phyloP scores from a whole-genome alignment of 2,797 vertebrate genomes.

The Oophaga sylvatica region DNA sequence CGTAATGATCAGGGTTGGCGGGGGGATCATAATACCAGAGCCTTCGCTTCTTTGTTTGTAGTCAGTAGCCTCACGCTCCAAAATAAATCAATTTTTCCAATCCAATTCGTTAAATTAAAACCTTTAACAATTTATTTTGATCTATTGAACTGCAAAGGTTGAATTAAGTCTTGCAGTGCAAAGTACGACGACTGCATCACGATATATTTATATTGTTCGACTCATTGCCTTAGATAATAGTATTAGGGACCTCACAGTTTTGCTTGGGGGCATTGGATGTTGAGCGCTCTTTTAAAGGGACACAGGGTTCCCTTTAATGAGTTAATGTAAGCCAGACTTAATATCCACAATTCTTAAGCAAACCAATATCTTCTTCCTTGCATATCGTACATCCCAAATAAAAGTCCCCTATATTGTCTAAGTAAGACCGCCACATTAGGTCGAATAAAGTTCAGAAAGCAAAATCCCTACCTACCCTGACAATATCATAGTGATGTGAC shows the following conservation, averaged over 20 bases:
- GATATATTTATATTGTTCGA: neutral
- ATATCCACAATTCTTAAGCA: neutral
- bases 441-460: neutral
- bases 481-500: too few species aligned
- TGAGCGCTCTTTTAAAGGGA: neutral
- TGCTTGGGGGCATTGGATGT: neutral
- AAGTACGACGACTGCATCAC: neutral
- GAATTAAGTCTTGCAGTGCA: neutral
- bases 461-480: neutral
- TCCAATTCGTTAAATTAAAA: constrained; percentile 13
- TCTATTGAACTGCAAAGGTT: constrained; percentile 19
- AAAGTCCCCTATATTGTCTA: neutral
- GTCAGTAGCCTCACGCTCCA: neutral
- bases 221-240: neutral
- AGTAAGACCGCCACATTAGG: neutral
- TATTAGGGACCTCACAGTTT: neutral
- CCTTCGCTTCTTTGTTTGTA: neutral
- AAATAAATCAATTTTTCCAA: neutral
- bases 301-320: neutral
- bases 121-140: constrained; percentile 10
- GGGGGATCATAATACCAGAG: neutral
- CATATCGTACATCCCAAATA: neutral
- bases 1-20: neutral
- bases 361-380: neutral
- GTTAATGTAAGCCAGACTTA: neutral